A percentile compares a stretch with the other conserved stretches of the same genome.
Evolutionary conservation across 1,140 invertebrate genomes (phyloP).

Genomic region (Neodiprion lecontei): DNA sequence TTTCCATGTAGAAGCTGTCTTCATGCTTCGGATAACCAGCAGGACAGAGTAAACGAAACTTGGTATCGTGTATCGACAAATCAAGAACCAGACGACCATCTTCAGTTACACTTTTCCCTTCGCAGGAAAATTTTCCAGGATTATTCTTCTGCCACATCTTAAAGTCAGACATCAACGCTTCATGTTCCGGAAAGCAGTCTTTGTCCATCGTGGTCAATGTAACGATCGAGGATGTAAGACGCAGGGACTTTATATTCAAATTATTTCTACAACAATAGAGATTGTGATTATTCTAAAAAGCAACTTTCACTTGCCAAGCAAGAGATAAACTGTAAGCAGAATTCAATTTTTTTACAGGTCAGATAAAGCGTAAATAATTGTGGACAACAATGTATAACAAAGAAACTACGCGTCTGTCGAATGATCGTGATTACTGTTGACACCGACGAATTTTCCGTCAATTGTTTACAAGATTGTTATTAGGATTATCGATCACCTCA

Average conservation of each 20-base stretch:
- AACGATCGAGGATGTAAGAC: too few relatives aligned
- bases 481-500: too few relatives aligned
- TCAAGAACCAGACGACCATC: background rate
- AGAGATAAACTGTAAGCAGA: too few relatives aligned
- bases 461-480: too few relatives aligned
- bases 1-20: constrained; percentile 44
- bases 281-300: too few relatives aligned
- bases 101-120: background rate
- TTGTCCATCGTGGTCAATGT: background rate
- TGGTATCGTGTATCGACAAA: background rate
- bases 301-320: too few relatives aligned
- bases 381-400: too few relatives aligned
- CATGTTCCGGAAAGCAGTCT: background rate
- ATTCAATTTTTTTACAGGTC: too few relatives aligned
- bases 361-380: too few relatives aligned
- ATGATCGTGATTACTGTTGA: too few relatives aligned
- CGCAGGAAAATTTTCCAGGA: background rate
- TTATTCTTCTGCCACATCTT: background rate
- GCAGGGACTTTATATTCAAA: background rate
- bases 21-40: constrained; percentile 30
- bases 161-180: background rate
- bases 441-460: too few relatives aligned
- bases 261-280: background rate
- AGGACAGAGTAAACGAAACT: constrained; percentile 23
- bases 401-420: too few relatives aligned